Evolutionary conservation across 2,113 vertebrate species (phyloP).

Genomic region (Acanthisitta chloris): DNA sequence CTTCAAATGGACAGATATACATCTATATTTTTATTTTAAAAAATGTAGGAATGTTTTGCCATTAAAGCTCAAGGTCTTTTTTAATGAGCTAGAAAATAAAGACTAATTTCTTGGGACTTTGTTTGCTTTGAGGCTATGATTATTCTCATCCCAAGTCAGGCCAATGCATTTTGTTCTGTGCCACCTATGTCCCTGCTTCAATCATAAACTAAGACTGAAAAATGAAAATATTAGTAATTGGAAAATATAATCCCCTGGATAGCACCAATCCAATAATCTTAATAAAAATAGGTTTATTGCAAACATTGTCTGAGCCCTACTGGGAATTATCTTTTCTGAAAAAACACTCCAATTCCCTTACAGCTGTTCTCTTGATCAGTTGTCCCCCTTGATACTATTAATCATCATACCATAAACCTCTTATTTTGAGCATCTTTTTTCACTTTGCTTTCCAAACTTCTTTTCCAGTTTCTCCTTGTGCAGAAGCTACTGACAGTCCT

Average conservation of each 20-base stretch:
- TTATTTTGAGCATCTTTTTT: background rate
- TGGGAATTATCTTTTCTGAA: slow-evolving; percentile 31
- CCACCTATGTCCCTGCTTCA: slow-evolving; percentile 59
- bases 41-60: background rate
- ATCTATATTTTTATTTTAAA: background rate
- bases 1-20: background rate
- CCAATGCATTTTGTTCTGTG: slow-evolving; percentile 66
- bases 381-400: slow-evolving; percentile 21
- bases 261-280: slow-evolving; percentile 66
- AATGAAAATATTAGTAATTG: slow-evolving; percentile 66
- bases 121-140: slow-evolving; percentile 67
- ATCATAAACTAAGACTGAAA: slow-evolving; percentile 64
- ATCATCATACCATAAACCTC: background rate
- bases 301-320: slow-evolving; percentile 45
- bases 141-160: slow-evolving; percentile 65
- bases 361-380: slow-evolving; percentile 48
- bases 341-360: slow-evolving; percentile 39
- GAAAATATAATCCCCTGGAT: slow-evolving; percentile 63
- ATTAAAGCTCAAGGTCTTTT: slow-evolving; percentile 62
- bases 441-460: background rate
- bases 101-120: slow-evolving; percentile 62
- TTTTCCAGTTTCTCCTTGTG: background rate
- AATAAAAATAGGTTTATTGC: slow-evolving; percentile 67
- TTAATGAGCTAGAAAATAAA: slow-evolving; percentile 71
- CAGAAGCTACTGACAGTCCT: background rate